Percentiles rank a stretch among this genome's conserved stretches.
phyloP scores from a whole-genome alignment of 35 echinoderm and acorn worm genomes.

The Chiridota heheva region DNA sequence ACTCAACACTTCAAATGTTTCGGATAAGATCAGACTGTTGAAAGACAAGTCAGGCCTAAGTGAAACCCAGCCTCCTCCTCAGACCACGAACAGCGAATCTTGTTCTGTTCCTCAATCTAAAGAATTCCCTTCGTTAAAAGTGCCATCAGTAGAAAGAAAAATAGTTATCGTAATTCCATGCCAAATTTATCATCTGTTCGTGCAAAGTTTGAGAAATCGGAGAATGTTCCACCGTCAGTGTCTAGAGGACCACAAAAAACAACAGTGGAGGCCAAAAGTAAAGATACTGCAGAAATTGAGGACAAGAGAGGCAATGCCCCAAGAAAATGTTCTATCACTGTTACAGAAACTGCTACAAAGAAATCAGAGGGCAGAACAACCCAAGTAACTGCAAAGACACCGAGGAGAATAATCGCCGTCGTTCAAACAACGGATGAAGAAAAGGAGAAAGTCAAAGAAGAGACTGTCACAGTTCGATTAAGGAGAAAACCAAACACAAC shows the following conservation, averaged over 20 bases:
- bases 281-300: constrained; percentile 36
- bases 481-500: too few relatives aligned
- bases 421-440: constrained; percentile 42
- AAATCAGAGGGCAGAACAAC: constrained; percentile 41
- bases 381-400: constrained; percentile 24
- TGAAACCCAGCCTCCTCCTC: constrained; percentile 14
- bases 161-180: constrained; percentile 63
- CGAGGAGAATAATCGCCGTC: constrained; percentile 50
- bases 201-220: constrained; percentile 71
- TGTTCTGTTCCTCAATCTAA: neutral
- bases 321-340: constrained; percentile 30
- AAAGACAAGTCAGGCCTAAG: constrained; percentile 51
- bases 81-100: too few relatives aligned
- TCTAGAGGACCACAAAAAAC: neutral
- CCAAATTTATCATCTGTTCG: constrained; percentile 64
- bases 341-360: constrained; percentile 30
- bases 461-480: constrained; percentile 41
- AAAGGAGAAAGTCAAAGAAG: constrained; percentile 38
- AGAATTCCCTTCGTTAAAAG: constrained; percentile 18
- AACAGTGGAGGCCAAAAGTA: neutral
- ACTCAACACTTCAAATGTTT: constrained; percentile 54
- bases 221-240: neutral
- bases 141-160: constrained; percentile 15
- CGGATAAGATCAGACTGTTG: constrained; percentile 71
- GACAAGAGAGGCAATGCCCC: too few relatives aligned